Conservation (phyloP, 2,888 invertebrate species). For the Eurytoma adleriae region DNA sequence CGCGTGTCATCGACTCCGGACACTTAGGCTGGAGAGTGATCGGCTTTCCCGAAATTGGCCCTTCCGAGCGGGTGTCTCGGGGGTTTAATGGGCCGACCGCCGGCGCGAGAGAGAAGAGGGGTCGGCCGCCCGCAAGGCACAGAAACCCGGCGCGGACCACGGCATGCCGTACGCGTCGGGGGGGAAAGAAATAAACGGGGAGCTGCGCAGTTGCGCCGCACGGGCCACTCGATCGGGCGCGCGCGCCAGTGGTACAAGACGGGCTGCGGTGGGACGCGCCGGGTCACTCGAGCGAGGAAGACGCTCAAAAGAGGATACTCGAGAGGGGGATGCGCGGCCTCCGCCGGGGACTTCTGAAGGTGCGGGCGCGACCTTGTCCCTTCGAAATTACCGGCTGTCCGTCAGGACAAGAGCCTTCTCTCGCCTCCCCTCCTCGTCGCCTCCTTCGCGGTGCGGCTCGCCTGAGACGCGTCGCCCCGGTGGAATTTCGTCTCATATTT, state of each 20-base stretch:
- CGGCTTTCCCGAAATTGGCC: constrained; percentile 37
- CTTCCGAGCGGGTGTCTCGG: background rate
- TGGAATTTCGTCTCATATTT: constrained; percentile 36
- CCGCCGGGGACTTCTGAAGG: constrained; percentile 13
- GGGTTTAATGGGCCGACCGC: constrained; percentile 21
- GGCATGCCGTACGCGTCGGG: background rate
- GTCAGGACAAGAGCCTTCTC: constrained; percentile 20
- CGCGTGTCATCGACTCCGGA: background rate
- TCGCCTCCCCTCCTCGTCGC: background rate
- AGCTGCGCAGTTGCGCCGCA: background rate
- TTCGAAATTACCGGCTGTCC: constrained; percentile 50
- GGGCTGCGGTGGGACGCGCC: background rate
- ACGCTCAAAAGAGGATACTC: constrained; percentile 34
- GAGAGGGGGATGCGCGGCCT: constrained; percentile 34
- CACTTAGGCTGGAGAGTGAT: constrained; percentile 10
- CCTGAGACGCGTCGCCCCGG: background rate
- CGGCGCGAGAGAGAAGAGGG: background rate
- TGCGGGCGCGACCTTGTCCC: constrained; percentile 45
- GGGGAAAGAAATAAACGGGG: background rate
- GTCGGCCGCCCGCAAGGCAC: background rate
- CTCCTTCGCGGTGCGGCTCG: background rate
- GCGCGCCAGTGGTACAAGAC: background rate
- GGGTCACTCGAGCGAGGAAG: background rate
- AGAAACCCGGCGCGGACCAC: background rate
- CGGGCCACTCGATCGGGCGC: background rate